These are phyloP conservation scores for Ophion obscuratus DNA, from an alignment of 2,888 invertebrate genomes.

Conservation along the genomic window DNA sequence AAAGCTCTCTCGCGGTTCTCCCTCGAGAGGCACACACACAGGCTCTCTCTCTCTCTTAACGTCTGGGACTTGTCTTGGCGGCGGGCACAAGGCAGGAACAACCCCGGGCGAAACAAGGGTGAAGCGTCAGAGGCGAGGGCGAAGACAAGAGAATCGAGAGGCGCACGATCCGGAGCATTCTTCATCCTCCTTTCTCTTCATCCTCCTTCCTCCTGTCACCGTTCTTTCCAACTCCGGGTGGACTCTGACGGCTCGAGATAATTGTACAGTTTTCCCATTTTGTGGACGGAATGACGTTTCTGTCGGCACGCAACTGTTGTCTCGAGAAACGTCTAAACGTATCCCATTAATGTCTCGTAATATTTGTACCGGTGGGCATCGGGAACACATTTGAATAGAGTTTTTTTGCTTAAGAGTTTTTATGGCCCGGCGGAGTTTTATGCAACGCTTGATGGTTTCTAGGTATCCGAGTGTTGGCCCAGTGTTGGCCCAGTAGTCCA, in stretches of 20 bases:
- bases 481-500: no score
- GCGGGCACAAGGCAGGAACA: neutral
- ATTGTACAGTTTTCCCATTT: slow-evolving; percentile 57
- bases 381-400: no score
- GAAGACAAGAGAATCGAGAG: slow-evolving; percentile 34
- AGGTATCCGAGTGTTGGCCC: no score
- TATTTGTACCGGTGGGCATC: neutral
- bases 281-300: slow-evolving; percentile 31
- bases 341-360: no score
- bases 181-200: neutral
- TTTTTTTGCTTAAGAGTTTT: no score
- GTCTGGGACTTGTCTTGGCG: slow-evolving; percentile 22
- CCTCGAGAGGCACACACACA: no score
- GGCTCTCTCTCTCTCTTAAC: neutral
- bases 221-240: neutral
- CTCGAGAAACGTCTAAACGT: no score
- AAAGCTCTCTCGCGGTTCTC: no score
- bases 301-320: slow-evolving; percentile 10
- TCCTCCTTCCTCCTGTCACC: neutral
- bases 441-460: no score
- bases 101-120: slow-evolving; percentile 7
- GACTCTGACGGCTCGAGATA: slow-evolving; percentile 57
- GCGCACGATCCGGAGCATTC: slow-evolving; percentile 35
- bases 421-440: no score
- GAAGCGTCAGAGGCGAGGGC: neutral